Evolutionary conservation across 2,888 invertebrate species (phyloP).

Genomic region (Hydroisotoma schaefferi): DNA sequence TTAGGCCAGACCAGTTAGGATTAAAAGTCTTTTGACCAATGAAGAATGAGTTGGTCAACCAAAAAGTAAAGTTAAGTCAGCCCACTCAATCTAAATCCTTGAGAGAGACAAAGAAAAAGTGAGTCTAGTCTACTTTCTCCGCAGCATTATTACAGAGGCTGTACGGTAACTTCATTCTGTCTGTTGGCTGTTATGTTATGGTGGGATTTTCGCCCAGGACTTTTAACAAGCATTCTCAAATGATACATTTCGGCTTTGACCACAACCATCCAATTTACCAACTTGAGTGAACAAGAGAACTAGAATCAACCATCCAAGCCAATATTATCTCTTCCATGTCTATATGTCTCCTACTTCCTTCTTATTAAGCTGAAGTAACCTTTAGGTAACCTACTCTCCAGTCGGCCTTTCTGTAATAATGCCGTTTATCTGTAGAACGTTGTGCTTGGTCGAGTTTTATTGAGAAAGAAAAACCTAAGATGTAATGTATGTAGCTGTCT

Average conservation of each 20-base stretch:
- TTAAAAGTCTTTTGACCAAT: slow-evolving; percentile 18
- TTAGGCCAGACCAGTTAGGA: too few species aligned
- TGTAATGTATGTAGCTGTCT: too few species aligned
- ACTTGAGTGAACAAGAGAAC: slow-evolving; percentile 11
- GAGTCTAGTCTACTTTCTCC: slow-evolving; percentile 12
- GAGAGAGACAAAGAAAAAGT: slow-evolving; percentile 18
- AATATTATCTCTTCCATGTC: too few species aligned
- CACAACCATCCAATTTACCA: slow-evolving; percentile 17
- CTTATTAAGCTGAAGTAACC: too few species aligned
- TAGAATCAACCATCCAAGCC: too few species aligned
- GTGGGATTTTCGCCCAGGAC: background rate
- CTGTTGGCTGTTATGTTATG: too few species aligned
- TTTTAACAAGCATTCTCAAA: background rate
- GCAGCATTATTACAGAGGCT: slow-evolving; percentile 9
- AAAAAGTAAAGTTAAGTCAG: slow-evolving; percentile 17
- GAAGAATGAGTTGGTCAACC: slow-evolving; percentile 12
- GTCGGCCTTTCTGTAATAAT: too few species aligned
- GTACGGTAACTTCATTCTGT: background rate
- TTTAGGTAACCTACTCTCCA: too few species aligned
- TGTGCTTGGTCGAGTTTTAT: too few species aligned
- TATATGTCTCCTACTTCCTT: too few species aligned
- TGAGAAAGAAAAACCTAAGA: too few species aligned
- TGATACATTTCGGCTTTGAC: slow-evolving; percentile 17
- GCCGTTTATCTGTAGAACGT: too few species aligned
- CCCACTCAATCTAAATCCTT: slow-evolving; percentile 16